Evolutionary conservation across 2,888 invertebrate genomes (phyloP).

Genomic region (Luperina testacea): DNA sequence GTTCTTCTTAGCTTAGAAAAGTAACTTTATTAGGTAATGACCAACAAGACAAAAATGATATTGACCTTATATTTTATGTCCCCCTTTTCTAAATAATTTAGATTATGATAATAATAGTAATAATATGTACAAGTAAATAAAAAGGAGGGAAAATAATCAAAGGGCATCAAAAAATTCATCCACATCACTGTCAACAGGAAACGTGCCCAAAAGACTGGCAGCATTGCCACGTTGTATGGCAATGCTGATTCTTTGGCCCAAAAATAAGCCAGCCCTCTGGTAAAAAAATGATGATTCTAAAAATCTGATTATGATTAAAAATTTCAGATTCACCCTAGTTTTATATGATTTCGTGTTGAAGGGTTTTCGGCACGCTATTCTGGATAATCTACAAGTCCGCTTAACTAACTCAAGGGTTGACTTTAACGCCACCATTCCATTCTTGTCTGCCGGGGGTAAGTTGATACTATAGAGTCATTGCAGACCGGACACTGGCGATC

Average conservation of each 20-base stretch:
- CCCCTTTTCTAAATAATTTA: background rate
- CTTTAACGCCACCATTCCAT: conserved; percentile 26
- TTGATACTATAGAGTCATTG: background rate
- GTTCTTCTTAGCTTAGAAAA: background rate
- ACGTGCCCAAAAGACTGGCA: too few species aligned
- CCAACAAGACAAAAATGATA: background rate
- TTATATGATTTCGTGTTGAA: conserved; percentile 19
- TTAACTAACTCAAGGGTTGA: conserved; percentile 21
- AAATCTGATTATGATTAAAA: background rate
- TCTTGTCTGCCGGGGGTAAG: conserved; percentile 22
- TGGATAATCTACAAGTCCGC: conserved; percentile 13
- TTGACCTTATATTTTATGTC: background rate
- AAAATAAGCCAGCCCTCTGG: too few species aligned
- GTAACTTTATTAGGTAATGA: background rate
- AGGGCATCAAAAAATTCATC: too few species aligned
- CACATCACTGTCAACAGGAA: too few species aligned
- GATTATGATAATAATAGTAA: too few species aligned
- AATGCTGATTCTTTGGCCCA: too few species aligned
- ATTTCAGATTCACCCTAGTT: conserved; percentile 24
- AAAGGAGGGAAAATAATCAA: too few species aligned
- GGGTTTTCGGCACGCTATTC: conserved; percentile 13
- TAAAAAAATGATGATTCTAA: too few species aligned
- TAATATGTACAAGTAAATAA: too few species aligned
- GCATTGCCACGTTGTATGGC: too few species aligned
- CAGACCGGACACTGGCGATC: background rate